Percentiles rank a stretch among this genome's conserved stretches.
Evolutionary conservation across 2,797 vertebrate genomes (phyloP).

Genomic region (Nannoperca obscura): DNA sequence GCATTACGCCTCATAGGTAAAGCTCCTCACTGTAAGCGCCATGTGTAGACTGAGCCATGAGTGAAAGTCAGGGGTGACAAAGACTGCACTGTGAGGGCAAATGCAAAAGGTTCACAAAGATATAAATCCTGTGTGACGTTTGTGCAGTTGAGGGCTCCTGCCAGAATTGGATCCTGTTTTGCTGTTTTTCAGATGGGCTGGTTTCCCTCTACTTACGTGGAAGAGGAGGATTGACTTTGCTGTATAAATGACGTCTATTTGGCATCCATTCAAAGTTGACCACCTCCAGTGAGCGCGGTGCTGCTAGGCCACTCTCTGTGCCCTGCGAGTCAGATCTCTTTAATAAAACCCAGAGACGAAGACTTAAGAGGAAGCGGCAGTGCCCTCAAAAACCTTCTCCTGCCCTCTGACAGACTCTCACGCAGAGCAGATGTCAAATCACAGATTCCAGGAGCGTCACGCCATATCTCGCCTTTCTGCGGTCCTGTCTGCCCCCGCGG

Average conservation of each 20-base stretch:
- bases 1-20: not conserved
- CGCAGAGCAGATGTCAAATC: constrained; percentile 62
- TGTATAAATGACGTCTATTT: not conserved
- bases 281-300: constrained; percentile 14
- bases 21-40: not conserved
- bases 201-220: constrained; percentile 96
- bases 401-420: constrained; percentile 65
- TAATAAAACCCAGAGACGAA: constrained; percentile 56
- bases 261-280: constrained; percentile 26
- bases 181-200: constrained; percentile 90
- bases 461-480: constrained; percentile 47
- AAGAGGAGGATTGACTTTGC: constrained; percentile 89
- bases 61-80: not conserved
- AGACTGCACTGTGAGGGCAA: not conserved
- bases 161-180: constrained; percentile 11
- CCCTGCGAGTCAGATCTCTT: constrained; percentile 47
- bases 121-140: not conserved
- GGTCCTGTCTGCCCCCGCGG: constrained; percentile 57
- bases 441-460: constrained; percentile 59
- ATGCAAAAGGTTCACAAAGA: not conserved
- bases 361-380: constrained; percentile 46
- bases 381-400: constrained; percentile 52
- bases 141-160: not conserved
- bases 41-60: not conserved
- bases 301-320: constrained; percentile 44